Percentiles rank a stretch among this genome's conserved stretches.
Conservation (phyloP, 1,140 invertebrate species). For the Drosophila mauritiana region DNA sequence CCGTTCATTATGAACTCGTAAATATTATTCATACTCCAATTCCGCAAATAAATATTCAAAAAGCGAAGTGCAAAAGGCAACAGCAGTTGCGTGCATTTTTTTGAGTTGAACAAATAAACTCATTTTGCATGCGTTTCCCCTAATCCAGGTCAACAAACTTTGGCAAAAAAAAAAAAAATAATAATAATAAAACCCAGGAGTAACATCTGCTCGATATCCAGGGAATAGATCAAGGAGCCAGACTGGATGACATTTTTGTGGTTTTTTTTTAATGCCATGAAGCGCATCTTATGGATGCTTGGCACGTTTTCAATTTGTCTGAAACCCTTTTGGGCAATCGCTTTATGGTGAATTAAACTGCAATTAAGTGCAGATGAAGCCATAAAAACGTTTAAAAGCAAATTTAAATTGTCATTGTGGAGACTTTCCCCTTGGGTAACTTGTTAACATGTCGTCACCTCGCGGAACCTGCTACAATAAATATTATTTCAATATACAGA, state of each 20-base stretch:
- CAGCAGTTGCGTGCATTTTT: conserved; percentile 40
- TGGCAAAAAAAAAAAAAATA: conserved; percentile 1
- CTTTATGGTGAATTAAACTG: conserved; percentile 75
- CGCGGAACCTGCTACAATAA: conserved; percentile 49
- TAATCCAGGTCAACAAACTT: conserved; percentile 55
- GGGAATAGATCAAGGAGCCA: conserved; percentile 33
- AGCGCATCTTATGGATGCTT: conserved; percentile 58
- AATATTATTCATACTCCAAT: conserved; percentile 55
- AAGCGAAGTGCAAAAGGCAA: conserved; percentile 11
- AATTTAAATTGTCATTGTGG: conserved; percentile 42
- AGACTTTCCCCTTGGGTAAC: conserved; percentile 33
- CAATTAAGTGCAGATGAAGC: conserved; percentile 74
- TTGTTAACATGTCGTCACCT: conserved; percentile 55
- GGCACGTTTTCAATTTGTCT: conserved; percentile 74
- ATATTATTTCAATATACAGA: conserved; percentile 26
- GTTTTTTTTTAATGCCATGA: conserved; percentile 30
- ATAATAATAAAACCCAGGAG: background rate
- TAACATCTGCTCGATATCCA: conserved; percentile 43
- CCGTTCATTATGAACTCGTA: conserved; percentile 38
- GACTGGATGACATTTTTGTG: conserved; percentile 42
- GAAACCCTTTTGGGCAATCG: conserved; percentile 68
- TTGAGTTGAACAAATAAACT: conserved; percentile 39
- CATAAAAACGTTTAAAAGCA: conserved; percentile 65
- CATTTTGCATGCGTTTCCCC: conserved; percentile 33
- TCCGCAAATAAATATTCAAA: conserved; percentile 48